phyloP scores from a whole-genome alignment of 2,888 invertebrate species.

The Cephus pygmeus region DNA sequence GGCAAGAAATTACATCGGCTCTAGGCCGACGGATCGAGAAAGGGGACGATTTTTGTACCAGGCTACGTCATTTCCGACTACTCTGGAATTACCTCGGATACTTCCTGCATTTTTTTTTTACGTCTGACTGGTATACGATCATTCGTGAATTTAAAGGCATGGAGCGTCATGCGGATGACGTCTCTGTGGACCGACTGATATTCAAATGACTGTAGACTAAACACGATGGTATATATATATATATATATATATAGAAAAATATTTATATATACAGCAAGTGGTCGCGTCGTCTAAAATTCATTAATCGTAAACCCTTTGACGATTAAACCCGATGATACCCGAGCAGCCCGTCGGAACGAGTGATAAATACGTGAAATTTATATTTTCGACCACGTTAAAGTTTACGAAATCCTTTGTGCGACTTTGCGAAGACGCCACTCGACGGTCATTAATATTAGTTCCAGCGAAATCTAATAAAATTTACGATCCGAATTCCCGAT shows the following conservation, averaged over 20 bases:
- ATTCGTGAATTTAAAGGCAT: not conserved
- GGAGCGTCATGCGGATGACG: not conserved
- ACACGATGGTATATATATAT: not conserved
- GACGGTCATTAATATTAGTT: slow-evolving; percentile 15
- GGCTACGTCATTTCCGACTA: not conserved
- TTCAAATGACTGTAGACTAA: not conserved
- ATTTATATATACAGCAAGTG: no score
- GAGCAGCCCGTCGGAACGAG: not conserved
- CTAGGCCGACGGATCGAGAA: not conserved
- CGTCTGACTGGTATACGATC: not conserved
- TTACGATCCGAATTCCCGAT: slow-evolving; percentile 35
- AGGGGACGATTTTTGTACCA: not conserved
- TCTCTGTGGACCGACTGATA: not conserved
- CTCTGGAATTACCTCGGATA: not conserved
- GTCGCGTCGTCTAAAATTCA: no score
- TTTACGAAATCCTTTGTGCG: not conserved
- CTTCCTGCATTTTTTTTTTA: not conserved
- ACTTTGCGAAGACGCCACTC: not conserved
- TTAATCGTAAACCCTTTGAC: not conserved
- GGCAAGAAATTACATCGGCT: not conserved
- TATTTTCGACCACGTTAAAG: not conserved
- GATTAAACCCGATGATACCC: not conserved
- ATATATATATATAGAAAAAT: no score
- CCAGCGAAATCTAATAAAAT: slow-evolving; percentile 30
- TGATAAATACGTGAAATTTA: not conserved